Evolutionary conservation across 2,113 vertebrate species (phyloP).

Genomic region (Rousettus leschenaultii): DNA sequence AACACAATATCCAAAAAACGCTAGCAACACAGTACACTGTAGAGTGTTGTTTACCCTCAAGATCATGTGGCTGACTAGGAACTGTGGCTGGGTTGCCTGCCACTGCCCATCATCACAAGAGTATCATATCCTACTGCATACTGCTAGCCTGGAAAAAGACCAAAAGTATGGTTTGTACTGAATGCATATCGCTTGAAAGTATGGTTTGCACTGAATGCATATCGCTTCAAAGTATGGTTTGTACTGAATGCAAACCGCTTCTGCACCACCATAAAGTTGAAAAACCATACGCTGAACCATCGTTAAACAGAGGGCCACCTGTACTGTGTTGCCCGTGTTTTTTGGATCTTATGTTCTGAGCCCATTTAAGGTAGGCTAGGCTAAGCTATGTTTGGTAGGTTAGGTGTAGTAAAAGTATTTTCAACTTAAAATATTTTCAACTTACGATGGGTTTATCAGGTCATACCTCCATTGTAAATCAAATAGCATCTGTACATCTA

Average conservation of each 20-base stretch:
- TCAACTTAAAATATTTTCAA: background rate
- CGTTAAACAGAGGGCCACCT: background rate
- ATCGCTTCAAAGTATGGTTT: background rate
- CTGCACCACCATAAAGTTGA: background rate
- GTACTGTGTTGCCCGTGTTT: background rate
- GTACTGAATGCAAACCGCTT: background rate
- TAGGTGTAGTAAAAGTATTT: background rate
- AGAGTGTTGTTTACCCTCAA: background rate
- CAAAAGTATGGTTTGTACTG: background rate
- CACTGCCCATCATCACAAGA: background rate
- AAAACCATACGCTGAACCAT: background rate
- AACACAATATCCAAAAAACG: background rate
- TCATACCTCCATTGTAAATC: background rate
- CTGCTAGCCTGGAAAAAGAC: background rate
- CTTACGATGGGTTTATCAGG: background rate
- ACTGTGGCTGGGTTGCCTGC: background rate
- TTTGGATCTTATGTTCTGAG: background rate
- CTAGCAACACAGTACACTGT: background rate
- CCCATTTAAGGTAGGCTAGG: background rate
- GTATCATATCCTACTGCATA: background rate
- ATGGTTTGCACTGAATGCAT: background rate
- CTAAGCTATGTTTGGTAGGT: background rate
- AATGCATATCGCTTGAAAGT: background rate
- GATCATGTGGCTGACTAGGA: background rate
- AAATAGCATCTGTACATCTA: background rate